phyloP scores from a whole-genome alignment of 2,113 vertebrate species.

The Poeciliopsis prolifica region DNA sequence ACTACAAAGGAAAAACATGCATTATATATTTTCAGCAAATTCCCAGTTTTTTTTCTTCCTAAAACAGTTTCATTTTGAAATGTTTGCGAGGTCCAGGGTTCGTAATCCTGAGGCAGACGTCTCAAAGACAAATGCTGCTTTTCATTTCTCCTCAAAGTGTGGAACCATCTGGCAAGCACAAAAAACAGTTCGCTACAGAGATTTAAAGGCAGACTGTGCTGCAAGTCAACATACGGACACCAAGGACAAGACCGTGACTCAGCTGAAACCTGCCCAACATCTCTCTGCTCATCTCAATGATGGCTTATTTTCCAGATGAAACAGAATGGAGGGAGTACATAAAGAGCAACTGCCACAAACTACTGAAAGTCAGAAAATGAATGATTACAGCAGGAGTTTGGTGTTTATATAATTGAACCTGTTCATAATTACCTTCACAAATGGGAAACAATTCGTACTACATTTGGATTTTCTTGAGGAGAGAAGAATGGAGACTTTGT shows the following conservation, averaged over 20 bases:
- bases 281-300: constrained; percentile 45
- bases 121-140: background rate
- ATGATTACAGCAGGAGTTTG: background rate
- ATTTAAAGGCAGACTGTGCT: constrained; percentile 26
- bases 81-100: background rate
- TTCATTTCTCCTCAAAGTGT: background rate
- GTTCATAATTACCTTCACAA: constrained; percentile 6
- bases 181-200: background rate
- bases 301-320: constrained; percentile 68
- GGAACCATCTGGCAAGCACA: constrained; percentile 16
- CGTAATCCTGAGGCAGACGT: background rate
- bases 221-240: constrained; percentile 42
- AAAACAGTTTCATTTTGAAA: background rate
- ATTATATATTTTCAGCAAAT: background rate
- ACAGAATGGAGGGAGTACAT: constrained; percentile 9
- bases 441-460: constrained; percentile 12
- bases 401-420: background rate
- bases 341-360: constrained; percentile 4
- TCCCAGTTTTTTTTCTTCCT: background rate
- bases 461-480: constrained; percentile 1
- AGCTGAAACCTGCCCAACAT: constrained; percentile 27
- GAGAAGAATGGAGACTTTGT: constrained; percentile 5
- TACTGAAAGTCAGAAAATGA: constrained; percentile 16
- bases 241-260: constrained; percentile 18
- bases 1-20: no score